These are phyloP conservation scores for Ellobium chinense DNA, from an alignment of 2,888 invertebrate species.

Conservation along the genomic window DNA sequence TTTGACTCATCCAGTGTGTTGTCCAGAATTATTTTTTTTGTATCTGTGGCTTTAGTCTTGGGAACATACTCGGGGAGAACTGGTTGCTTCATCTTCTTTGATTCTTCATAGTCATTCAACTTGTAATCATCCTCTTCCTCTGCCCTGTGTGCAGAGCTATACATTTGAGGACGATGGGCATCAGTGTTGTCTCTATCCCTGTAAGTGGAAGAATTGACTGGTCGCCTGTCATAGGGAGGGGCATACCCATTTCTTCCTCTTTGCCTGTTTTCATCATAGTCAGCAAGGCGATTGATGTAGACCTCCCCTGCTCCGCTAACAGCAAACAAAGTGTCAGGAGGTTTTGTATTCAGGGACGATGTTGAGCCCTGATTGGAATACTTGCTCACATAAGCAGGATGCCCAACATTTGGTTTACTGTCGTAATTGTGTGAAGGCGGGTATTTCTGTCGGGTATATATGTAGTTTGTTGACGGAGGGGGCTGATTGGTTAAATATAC, in stretches of 20 bases:
- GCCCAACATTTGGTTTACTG: not conserved
- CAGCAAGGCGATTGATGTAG: conserved; percentile 23
- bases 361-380: conserved; percentile 13
- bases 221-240: not conserved
- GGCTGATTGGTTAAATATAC: not conserved
- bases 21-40: not conserved
- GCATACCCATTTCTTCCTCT: not conserved
- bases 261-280: conserved; percentile 19
- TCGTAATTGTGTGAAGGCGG: not conserved
- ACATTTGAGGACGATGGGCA: not conserved
- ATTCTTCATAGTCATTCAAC: conserved; percentile 1
- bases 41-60: not conserved
- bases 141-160: not conserved
- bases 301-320: conserved; percentile 38
- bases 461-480: not conserved
- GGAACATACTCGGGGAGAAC: conserved; percentile 37
- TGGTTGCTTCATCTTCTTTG: conserved; percentile 21
- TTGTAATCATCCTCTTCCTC: not conserved
- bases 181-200: not conserved
- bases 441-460: not conserved
- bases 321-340: conserved; percentile 19
- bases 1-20: conserved; percentile 14
- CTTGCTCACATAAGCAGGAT: not conserved
- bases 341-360: not conserved
- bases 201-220: not conserved